These are phyloP conservation scores for Calyptommatus sinebrachiatus DNA, from an alignment of 2,113 vertebrate genomes.

Conservation along the genomic window DNA sequence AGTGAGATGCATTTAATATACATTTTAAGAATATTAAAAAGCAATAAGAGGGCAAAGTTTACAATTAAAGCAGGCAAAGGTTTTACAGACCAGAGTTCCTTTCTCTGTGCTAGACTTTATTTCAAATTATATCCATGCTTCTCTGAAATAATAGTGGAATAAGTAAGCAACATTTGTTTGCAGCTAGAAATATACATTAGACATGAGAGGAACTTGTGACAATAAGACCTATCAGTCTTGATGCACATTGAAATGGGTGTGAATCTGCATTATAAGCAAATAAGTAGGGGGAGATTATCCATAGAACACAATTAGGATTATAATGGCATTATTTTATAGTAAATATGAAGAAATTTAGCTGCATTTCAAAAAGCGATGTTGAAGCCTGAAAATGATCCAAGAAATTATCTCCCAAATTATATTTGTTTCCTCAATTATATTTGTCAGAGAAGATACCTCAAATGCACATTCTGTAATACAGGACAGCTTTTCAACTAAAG, in stretches of 20 bases:
- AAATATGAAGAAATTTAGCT: neutral
- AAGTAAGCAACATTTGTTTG: too few relatives aligned
- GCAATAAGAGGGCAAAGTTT: neutral
- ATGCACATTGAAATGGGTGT: too few relatives aligned
- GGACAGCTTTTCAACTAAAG: conserved; percentile 6
- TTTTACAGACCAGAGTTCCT: neutral
- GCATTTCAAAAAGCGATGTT: neutral
- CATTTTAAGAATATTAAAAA: neutral
- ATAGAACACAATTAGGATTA: too few relatives aligned
- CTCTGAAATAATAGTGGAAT: too few relatives aligned
- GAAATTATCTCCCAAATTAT: conserved; percentile 26
- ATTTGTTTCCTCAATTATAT: neutral
- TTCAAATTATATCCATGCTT: too few relatives aligned
- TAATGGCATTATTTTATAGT: too few relatives aligned
- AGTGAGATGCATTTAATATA: neutral
- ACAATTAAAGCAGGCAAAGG: neutral
- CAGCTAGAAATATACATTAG: too few relatives aligned
- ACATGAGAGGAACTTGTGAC: too few relatives aligned
- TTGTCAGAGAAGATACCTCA: conserved; percentile 19
- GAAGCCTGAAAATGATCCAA: conserved; percentile 36
- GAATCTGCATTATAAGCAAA: too few relatives aligned
- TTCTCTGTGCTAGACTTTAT: too few relatives aligned
- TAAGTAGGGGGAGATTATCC: too few relatives aligned
- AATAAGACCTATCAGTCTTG: too few relatives aligned
- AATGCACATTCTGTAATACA: conserved; percentile 13